These are phyloP conservation scores for Oceanites oceanicus DNA, from an alignment of 2,113 vertebrate genomes.

Conservation along the genomic window DNA sequence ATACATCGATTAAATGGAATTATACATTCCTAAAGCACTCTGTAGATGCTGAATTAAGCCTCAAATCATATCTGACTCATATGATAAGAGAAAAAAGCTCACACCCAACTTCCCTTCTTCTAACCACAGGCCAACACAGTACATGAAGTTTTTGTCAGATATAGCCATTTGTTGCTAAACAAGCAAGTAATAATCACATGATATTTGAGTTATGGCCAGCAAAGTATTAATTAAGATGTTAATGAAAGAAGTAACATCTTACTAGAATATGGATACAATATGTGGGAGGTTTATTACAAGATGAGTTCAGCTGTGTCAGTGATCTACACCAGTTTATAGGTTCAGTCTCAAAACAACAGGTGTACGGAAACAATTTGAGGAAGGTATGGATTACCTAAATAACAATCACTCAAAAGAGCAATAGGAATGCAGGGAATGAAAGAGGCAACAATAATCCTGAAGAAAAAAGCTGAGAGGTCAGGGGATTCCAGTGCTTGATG, in stretches of 20 bases:
- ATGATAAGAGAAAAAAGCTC: background rate
- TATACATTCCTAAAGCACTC: background rate
- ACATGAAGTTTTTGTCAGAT: background rate
- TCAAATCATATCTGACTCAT: background rate
- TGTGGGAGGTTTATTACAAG: background rate
- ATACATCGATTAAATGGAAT: background rate
- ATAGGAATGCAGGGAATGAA: background rate
- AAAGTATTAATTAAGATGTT: background rate
- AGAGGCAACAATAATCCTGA: background rate
- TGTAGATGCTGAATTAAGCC: background rate
- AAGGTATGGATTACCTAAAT: background rate
- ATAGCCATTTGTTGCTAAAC: background rate
- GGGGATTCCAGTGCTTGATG: background rate
- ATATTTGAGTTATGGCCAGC: background rate
- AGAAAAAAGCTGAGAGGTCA: background rate
- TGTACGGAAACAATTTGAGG: background rate
- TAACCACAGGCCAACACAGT: background rate
- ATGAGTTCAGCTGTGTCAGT: background rate
- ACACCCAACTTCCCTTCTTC: background rate
- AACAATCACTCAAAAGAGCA: background rate
- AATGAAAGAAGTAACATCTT: background rate
- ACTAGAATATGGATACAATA: background rate
- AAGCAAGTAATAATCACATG: background rate
- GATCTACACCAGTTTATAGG: background rate
- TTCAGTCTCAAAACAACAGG: background rate